These are phyloP conservation scores for Tetranychus piercei DNA, from an alignment of 2,888 invertebrate species.

Conservation along the genomic window DNA sequence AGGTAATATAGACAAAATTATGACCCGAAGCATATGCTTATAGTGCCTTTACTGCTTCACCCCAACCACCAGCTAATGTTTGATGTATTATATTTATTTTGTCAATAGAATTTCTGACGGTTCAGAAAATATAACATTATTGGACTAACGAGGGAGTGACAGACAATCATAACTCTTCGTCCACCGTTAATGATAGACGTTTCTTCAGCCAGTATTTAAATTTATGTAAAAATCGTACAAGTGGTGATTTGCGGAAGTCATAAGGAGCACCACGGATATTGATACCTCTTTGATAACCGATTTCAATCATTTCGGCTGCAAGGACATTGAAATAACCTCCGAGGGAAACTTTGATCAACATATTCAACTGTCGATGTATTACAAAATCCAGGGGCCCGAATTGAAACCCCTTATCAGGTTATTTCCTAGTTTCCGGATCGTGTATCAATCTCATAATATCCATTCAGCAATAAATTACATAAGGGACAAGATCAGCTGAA, in stretches of 20 bases:
- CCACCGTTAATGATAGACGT: constrained; percentile 59
- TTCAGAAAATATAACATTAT: constrained; percentile 65
- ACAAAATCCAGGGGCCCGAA: constrained; percentile 71
- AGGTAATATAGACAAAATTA: constrained; percentile 65
- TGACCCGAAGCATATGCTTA: constrained; percentile 91
- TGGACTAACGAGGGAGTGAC: constrained; percentile 95
- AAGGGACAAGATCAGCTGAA: constrained; percentile 66
- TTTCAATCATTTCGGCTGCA: constrained; percentile 51
- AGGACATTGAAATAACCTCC: constrained; percentile 77
- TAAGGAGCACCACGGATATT: constrained; percentile 82
- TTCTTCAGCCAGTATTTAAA: constrained; percentile 63
- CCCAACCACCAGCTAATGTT: constrained; percentile 83
- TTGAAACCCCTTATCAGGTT: constrained; percentile 60
- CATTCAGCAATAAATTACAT: constrained; percentile 81
- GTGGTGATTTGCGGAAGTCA: constrained; percentile 85
- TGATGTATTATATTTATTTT: constrained; percentile 62
- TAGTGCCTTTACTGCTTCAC: constrained; percentile 65
- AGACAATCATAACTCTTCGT: constrained; percentile 56
- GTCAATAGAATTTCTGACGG: constrained; percentile 62
- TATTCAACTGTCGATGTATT: constrained; percentile 73
- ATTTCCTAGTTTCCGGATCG: constrained; percentile 65
- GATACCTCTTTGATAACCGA: constrained; percentile 57
- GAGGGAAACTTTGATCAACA: constrained; percentile 63
- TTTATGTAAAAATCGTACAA: constrained; percentile 58
- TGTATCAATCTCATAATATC: constrained; percentile 51